Base-by-base conservation (phyloP, 64 coral and sea anemone genomes). In the Pocillopora verrucosa region DNA sequence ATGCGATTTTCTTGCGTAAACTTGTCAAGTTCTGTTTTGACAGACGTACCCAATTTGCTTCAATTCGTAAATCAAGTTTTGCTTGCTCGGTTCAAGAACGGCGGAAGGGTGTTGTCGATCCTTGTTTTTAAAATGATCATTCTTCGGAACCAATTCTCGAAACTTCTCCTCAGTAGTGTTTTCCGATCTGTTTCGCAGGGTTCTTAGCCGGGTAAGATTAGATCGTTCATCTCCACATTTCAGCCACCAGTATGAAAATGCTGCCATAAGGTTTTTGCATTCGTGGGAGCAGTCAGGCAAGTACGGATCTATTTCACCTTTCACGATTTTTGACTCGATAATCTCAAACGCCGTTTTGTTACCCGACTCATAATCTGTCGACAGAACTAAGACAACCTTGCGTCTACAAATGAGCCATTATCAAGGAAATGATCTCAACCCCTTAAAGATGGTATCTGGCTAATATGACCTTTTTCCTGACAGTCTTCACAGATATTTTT, bases 51-150 rank as follows among this genome's bases (percentile, higher is more conserved):
- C 81, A 84, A 72, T 80, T 65, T 87, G 74, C 13, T 19, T 73
- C 65, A 94, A 34, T 75, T 77, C 81, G 11, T 86, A 75, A 20
- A 76, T 94, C 13, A 94, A 19, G 1, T 68, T 68, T 77, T 72
- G 34, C 19, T 76, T 94, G n/a, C 73, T 90, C 10, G 89, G 61
- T 60, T 76, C 64, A 20, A 94, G 65, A 59, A 94, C 92, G 6
- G 92, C 75, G 26, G 56, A 93, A 20, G 92, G 81, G 75, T 94
- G 80, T 83, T 94, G 87, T 80, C 74, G 51, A 84, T 94, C 87
- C 81, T 89, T 94, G 73, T 94, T 90, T 10, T 94, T 94, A 10
- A 90, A 81, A 75, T 94, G 88, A 77, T 94, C 80, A 36, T 94
- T 89, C 34, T 94, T 94, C 56, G 87, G 72, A 37, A 94, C 30